Base-by-base conservation (phyloP, 2,113 vertebrate genomes). In the Cichladusa arquata region DNA sequence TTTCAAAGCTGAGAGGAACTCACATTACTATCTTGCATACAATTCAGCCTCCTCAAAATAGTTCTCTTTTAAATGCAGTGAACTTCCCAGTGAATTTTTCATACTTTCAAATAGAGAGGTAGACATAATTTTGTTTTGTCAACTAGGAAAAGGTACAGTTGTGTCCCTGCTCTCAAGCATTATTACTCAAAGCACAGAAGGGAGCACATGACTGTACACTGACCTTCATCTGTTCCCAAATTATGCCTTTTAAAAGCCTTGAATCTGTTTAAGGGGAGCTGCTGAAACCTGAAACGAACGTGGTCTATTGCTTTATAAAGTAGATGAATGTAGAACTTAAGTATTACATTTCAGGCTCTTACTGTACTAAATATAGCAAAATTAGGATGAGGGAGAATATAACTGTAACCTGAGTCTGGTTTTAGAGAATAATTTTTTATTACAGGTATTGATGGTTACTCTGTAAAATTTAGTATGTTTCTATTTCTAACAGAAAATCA, bases 211-310 rank as follows among this genome's bases (percentile, higher is more conserved):
- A 91, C 78, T 93, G 23, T 64, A 48, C 74, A n/a, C 24, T 94
- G 94, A 95, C 96, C 94, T 96, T 95, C 93, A 94, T 86, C 92
- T 86, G 92, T 78, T 96, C 79, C 82, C 93, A 96, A 96, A 96
- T 95, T 83, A 90, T 86, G 71, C 44, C 76, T 96, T 95, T 87
- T 80, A 91, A 95, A 95, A 95, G 90, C 93, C 81, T 90, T 90
- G 66, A 95, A 88, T 91, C 84, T 87, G 66, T 88, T 94, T 93
- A 89, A 95, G 81, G 53, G 81, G 66, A 96, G 84, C 11, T 86
- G 64, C 58, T 95, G 95, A 96, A 97, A 96, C 67, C 81, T 73
- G 90, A 96, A 96, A 92, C 56, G 6, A 95, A 88, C 6, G 47
- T 64, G 47, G 76, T 78, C 82, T 81, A 83, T 64, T 94, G 90